Conservation (phyloP, 2,113 vertebrate species). For the Corythornis madagascariensis region DNA sequence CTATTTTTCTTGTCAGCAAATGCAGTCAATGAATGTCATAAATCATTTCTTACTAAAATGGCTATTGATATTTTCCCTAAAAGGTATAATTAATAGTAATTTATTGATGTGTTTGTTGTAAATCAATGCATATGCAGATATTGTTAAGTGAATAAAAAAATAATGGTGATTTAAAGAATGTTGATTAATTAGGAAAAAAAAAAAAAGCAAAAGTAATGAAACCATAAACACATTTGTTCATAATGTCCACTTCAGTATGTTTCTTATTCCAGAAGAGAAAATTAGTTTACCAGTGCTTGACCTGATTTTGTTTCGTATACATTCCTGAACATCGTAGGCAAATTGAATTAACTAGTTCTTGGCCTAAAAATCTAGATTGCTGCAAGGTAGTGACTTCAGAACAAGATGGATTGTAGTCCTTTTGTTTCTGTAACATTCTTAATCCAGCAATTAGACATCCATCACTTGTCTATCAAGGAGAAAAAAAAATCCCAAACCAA, state of each 20-base stretch:
- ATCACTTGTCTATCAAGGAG: background rate
- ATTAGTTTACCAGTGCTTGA: background rate
- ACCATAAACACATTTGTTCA: background rate
- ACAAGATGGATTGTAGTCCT: background rate
- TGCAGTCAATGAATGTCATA: background rate
- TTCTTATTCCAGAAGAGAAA: background rate
- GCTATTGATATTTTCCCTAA: background rate
- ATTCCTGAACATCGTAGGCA: rapidly evolving
- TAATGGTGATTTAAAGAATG: background rate
- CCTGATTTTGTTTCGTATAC: background rate
- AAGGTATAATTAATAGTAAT: background rate
- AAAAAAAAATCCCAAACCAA: background rate
- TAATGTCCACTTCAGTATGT: background rate
- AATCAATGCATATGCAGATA: background rate
- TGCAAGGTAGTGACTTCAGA: background rate
- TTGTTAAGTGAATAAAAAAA: background rate
- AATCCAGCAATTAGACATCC: background rate
- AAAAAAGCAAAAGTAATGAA: background rate
- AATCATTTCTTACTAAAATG: background rate
- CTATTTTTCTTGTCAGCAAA: background rate
- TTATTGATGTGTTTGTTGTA: background rate
- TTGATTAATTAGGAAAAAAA: background rate
- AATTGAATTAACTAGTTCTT: background rate
- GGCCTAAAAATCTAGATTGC: background rate
- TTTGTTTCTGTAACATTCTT: background rate